These are phyloP conservation scores for Petrocephalus zakoni DNA, from an alignment of 2,113 vertebrate species.

Conservation along the genomic window DNA sequence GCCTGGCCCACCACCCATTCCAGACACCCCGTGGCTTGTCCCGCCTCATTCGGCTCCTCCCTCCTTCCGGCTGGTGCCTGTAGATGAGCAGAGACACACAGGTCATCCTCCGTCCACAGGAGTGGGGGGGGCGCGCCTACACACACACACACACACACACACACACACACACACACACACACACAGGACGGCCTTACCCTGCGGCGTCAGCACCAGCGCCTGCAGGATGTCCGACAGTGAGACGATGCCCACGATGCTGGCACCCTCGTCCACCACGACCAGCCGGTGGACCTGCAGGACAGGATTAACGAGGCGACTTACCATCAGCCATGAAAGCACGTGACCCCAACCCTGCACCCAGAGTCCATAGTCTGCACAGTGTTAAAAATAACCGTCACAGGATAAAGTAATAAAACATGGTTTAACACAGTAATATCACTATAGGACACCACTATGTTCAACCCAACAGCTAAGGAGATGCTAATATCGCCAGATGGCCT, in stretches of 20 bases:
- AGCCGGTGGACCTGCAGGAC: conserved; percentile 82
- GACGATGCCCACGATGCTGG: conserved; percentile 91
- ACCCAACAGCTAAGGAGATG: background rate
- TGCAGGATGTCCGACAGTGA: conserved; percentile 97
- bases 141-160: background rate
- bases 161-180: background rate
- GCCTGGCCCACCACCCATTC: background rate
- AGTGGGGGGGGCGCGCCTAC: background rate
- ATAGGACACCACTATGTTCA: background rate
- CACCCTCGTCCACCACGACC: conserved; percentile 87
- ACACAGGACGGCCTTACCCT: conserved; percentile 67
- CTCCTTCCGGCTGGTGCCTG: conserved; percentile 82
- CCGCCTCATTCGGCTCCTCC: conserved; percentile 66
- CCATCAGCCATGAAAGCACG: background rate
- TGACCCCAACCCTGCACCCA: background rate
- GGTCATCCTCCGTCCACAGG: background rate
- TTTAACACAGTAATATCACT: background rate
- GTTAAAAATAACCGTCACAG: background rate
- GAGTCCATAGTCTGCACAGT: background rate
- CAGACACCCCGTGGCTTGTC: conserved; percentile 7
- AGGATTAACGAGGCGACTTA: background rate
- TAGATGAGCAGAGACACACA: background rate
- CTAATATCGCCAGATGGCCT: background rate
- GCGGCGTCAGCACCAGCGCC: conserved; percentile 88
- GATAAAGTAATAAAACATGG: background rate